phyloP scores from a whole-genome alignment of 2,113 vertebrate species.

The Siphamia tubifer region DNA sequence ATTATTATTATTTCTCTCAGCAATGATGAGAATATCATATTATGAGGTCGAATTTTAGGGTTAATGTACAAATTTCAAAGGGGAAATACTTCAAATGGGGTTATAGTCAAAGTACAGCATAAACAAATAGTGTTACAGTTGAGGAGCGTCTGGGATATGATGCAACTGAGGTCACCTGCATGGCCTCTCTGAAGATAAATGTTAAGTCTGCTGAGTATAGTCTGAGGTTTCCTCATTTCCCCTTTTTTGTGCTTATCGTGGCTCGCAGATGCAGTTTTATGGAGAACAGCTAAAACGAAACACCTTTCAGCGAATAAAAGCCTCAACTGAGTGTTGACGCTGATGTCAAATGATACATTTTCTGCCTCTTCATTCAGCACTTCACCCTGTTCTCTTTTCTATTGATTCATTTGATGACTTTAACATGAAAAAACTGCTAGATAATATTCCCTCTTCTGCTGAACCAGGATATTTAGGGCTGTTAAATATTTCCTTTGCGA shows the following conservation, averaged over 20 bases:
- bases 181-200: conserved; percentile 49
- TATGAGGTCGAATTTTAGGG: conserved; percentile 41
- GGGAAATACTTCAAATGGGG: conserved; percentile 3
- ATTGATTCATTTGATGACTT: conserved; percentile 8
- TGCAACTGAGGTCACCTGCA: conserved; percentile 56
- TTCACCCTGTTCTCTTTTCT: neutral
- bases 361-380: conserved; percentile 10
- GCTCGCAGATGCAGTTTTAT: conserved; percentile 63
- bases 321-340: conserved; percentile 7
- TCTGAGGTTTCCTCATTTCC: conserved; percentile 80
- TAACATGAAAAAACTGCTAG: neutral
- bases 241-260: conserved; percentile 74
- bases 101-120: neutral
- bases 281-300: conserved; percentile 64
- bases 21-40: conserved; percentile 50
- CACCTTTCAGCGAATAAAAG: conserved; percentile 32
- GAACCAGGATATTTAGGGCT: neutral
- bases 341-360: conserved; percentile 15
- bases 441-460: neutral
- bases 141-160: conserved; percentile 7
- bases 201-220: conserved; percentile 57
- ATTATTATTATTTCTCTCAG: conserved; percentile 41
- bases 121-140: neutral
- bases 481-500: neutral
- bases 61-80: conserved; percentile 39